Evolutionary conservation across 2,888 invertebrate species (phyloP), one percentile per base, ranked within the genome.

Genomic region (Ephialtes manifestator): DNA sequence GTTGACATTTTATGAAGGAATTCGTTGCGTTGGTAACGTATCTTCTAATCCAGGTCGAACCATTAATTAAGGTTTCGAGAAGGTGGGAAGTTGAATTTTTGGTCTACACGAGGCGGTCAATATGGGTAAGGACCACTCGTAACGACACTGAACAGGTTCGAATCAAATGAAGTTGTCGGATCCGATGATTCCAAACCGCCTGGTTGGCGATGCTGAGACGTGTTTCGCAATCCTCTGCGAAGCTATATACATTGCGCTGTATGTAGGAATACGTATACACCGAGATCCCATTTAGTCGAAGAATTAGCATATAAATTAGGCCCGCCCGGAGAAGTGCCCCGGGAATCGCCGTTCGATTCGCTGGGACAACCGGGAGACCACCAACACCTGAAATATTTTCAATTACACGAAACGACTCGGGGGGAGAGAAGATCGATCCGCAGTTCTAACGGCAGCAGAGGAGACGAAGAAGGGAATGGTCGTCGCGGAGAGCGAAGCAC

Each of bases 291-390:
- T 88, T 91, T 88, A 85, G 86, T 87, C 87, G 68, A 58, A 39
- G 85, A 87, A 92, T 92, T 92, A 92, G 91, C 92, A 92, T 92
- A 92, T 92, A 92, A 92, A 92, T 92, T 92, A 92, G 91, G 91
- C 88, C 87, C 85, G 86, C 84, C 83, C 77, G 72, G 77, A 74
- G 72, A 70, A 82, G 76, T 71, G 78, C 70, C 80, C 63, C 70
- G 80, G 71, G 80, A 85, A 83, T 85, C 79, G 75, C 72, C 58
- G 20, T 77, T 77, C 71, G 76, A 63, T 58, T 72, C 31, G 67
- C 72, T 67, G 75, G 74, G 72, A 60, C 55, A 53, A 77, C 68
- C 31, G 51, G 24, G 63, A 84, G 84, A 85, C 83, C 85, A 80
- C 78, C 68, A 24, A 78, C 84, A 87, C 86, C 89, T 89, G 87